Base-by-base conservation (phyloP, 2,113 vertebrate genomes). In the Synchiropus splendidus region DNA sequence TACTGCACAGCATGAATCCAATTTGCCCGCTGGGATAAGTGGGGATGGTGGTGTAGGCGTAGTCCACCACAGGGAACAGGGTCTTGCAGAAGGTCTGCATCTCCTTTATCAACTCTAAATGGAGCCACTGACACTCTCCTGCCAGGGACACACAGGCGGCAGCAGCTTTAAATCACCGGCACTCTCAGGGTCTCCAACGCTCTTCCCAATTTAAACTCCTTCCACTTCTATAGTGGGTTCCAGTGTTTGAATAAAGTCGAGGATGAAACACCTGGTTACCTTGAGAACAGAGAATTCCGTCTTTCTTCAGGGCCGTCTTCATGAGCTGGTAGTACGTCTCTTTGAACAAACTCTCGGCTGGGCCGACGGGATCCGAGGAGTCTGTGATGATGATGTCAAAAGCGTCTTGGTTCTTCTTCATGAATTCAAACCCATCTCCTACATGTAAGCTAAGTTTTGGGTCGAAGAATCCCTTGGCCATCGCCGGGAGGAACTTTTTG, bases 71-170 rank as follows among this genome's bases (percentile, higher is more conserved):
- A 0, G 92, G 94, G 78, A 99, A 99, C 21, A 98, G 83, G 0
- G 90, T 91, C 70, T 89, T 91, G 83, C 94, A 98, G 83, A 98
- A 98, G 76, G 86, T 89, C 16, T 81, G 87, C 93, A 99, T 97
- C 79, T 98, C 87, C 74, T 95, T 96, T 67, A 99, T 98, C 64
- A 99, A 89, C 75, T 93, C 88, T 74, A 99, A 83, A 80, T 99
- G 95, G 68, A 99, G 85, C 95, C 95, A 99, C 59, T 96, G 95
- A 81, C 94, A 97, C 78, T 99, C 95, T 1, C 93, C 95, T 94
- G 21, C 9, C 14, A 59, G 57, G 48, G 5, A 17, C 42, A 59
- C 12, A 63, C 31, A 45, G 31, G 31, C 42, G 17, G 42, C 9
- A 12, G n/a, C n/a, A n/a, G n/a, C n/a, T n/a, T n/a, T n/a, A n/a